These are phyloP conservation scores for Bujurquina vittata DNA, from an alignment of 2,113 vertebrate genomes.

Conservation along the genomic window DNA sequence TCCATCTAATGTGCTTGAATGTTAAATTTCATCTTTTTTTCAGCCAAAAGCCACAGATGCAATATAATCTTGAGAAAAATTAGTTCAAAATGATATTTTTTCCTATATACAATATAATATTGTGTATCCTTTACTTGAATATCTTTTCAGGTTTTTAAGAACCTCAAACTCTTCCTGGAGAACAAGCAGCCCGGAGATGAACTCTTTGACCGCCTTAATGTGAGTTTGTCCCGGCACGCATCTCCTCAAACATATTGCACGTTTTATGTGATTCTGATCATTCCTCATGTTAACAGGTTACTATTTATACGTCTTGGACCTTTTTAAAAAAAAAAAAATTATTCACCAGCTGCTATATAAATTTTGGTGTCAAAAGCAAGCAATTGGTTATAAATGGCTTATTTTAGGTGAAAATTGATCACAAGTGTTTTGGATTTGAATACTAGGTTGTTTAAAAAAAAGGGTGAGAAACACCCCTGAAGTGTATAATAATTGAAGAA, in stretches of 20 bases:
- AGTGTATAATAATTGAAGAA: constrained; percentile 7
- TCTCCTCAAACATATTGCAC: neutral
- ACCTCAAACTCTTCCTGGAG: constrained; percentile 81
- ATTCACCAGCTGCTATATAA: no score
- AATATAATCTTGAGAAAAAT: neutral
- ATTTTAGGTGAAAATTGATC: neutral
- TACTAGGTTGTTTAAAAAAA: neutral
- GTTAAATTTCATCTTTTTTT: neutral
- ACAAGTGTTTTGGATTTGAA: neutral
- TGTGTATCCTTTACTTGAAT: neutral
- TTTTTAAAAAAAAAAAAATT: no score
- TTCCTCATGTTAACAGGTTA: neutral
- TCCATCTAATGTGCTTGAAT: neutral
- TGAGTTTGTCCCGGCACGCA: constrained; percentile 41
- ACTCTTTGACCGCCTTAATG: constrained; percentile 81
- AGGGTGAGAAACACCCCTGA: neutral
- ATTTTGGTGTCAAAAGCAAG: neutral
- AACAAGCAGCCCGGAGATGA: constrained; percentile 79
- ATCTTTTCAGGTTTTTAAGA: constrained; percentile 84
- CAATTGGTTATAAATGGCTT: neutral
- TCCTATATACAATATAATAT: neutral
- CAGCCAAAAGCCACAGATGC: neutral
- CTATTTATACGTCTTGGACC: neutral
- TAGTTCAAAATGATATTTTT: accelerated
- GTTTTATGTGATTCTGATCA: neutral